Base-by-base conservation (phyloP, 2,797 vertebrate genomes). In the Eurystomus glaucurus region DNA sequence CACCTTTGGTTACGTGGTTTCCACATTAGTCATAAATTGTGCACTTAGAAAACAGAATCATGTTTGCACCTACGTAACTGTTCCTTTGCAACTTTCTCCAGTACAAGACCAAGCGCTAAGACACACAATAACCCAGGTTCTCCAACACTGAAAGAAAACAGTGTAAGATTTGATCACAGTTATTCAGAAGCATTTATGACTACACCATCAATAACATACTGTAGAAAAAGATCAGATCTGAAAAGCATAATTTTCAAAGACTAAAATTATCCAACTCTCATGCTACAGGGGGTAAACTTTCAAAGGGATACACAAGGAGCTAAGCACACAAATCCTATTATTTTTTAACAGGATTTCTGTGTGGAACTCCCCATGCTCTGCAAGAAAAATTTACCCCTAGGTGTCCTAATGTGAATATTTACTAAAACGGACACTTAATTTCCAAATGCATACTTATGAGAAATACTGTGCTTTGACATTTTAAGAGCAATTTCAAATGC, bases 271-370 rank as follows among this genome's bases (percentile, higher is more conserved):
- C 89, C 57, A 88, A 90, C 85, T 93, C 65, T 81, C 77, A 51
- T 82, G 85, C 84, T 93, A 65, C 89, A 88, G 94, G 92, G 85
- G 91, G 89, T 80, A 91, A 95, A 95, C 93, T 94, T 93, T 91
- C 89, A 91, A 95, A 97, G 85, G 51, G 81, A 91, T 81, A 57
- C 91, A 91, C 45, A 31, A 69, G 28, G 87, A 91, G 87, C 88
- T 90, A 50, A 5, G 52, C 87, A 95, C 89, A 94, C 33, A 97
- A 95, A 97, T 94, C 82, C 82, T 78, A 94, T 95, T 97, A 95
- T 94, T 96, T 90, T 58, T 57, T 91, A 96, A 95, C 82, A 90
- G 76, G 91, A 96, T 95, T 97, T 95, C 75, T 90, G 41, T 75
- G 75, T 74, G 75, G 68, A 93, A 85, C 71, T 88, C 68, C 64